These are phyloP conservation scores for Drosophila pruinosa DNA, from an alignment of 1,140 invertebrate species.

Conservation along the genomic window DNA sequence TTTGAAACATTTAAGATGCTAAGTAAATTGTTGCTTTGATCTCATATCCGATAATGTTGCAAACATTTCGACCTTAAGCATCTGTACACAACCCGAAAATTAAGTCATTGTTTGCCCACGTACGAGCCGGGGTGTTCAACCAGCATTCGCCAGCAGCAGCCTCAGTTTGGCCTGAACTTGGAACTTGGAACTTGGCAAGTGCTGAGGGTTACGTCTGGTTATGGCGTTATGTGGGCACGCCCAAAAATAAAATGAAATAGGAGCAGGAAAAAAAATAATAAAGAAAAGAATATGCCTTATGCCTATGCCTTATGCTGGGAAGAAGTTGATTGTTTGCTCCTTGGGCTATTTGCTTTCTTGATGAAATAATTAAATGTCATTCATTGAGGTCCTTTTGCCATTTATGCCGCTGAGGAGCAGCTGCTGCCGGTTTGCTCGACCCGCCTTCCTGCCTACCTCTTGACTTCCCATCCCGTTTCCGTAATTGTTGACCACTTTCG, in stretches of 20 bases:
- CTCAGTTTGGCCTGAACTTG: not conserved
- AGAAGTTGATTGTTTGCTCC: conserved; percentile 76
- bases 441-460: not conserved
- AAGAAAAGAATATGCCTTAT: conserved; percentile 30
- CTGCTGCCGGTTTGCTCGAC: conserved; percentile 17
- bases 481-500: conserved; percentile 77
- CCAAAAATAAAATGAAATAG: conserved; percentile 6
- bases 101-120: conserved; percentile 21
- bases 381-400: conserved; percentile 70
- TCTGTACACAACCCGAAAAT: conserved; percentile 7
- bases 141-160: conserved; percentile 28
- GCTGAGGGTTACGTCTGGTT: conserved; percentile 14
- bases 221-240: conserved; percentile 11
- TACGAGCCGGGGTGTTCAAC: not conserved
- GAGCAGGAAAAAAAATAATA: not conserved
- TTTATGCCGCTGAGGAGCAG: conserved; percentile 20
- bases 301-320: conserved; percentile 53
- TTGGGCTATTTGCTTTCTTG: conserved; percentile 78
- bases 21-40: not conserved
- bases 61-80: conserved; percentile 8
- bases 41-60: not conserved
- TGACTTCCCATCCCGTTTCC: not conserved
- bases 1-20: not conserved
- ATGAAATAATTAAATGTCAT: conserved; percentile 82
- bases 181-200: not conserved